Evolutionary conservation across 2,113 vertebrate genomes (phyloP), one percentile per base, ranked within the genome.

Genomic region (Lepisosteus oculatus): DNA sequence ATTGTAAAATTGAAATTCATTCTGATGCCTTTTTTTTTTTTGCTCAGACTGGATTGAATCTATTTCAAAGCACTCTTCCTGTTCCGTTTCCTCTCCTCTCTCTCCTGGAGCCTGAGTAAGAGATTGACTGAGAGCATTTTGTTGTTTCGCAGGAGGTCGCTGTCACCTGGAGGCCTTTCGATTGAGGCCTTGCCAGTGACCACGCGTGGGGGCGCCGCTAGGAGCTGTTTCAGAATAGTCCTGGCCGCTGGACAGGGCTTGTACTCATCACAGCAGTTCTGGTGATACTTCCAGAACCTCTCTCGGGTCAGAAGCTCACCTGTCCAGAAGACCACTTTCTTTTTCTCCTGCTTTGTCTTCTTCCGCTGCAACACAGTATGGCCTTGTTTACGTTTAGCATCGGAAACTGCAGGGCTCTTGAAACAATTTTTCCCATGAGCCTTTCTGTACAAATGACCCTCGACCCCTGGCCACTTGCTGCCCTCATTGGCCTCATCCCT

Each of bases 91-190:
- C 1, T 55, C 13, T 14, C 63, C 47, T 78, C 76, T 67, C 67
- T 77, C 69, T 73, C 69, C 15, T 70, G 69, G 7, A 75, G 51
- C 64, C 54, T 67, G 62, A 72, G 29, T 61, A 75, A 70, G 65
- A 77, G 78, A 54, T 73, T 75, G 65, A 67, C 42, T 17, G 43
- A 17, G 43, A 66, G 8, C 47, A 54, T n/a, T 43, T 56, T 8
- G n/a, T 76, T 75, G 78, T 71, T 76, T 81, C 67, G 41, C 8
- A 71, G 74, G 1, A n/a, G 65, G 1, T 59, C 61, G 15, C 61
- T 6, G 5, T 71, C 69, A 1, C 13, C 51, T 7, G 69, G 70
- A 1, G 61, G 61, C 4, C 12, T 13, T 6, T 3, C 42, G 0
- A 8, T 14, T 3, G 9, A 11, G 42, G 42, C 15, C 8, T 9